phyloP scores from a whole-genome alignment of 2,888 invertebrate species.

The Bursaphelenchus okinawaensis region DNA sequence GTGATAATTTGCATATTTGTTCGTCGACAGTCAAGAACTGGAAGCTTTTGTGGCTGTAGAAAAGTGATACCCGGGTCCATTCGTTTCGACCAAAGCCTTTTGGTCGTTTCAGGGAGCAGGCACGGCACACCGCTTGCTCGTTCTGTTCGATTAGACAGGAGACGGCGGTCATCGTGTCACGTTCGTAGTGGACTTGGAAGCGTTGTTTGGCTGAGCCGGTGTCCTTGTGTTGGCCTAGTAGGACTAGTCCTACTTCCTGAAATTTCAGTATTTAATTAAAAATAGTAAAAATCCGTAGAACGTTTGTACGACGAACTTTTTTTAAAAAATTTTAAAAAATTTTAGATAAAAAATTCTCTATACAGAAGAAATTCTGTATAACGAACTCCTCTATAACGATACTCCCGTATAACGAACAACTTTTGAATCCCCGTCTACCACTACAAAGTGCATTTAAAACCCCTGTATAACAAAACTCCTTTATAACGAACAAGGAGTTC shows the following conservation, averaged over 20 bases:
- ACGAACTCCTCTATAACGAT: no score
- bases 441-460: no score
- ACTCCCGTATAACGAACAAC: no score
- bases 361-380: no score
- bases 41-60: conserved; percentile 23
- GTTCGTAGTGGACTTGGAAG: conserved; percentile 30
- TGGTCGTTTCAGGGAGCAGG: conserved; percentile 9
- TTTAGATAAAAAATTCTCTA: no score
- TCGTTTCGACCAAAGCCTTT: conserved; percentile 23
- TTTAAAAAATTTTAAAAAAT: no score
- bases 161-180: conserved; percentile 13
- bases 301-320: no score
- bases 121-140: conserved; percentile 2
- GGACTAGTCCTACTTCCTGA: conserved; percentile 25
- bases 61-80: conserved; percentile 35
- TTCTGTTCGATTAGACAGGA: conserved; percentile 7
- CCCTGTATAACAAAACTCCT: no score
- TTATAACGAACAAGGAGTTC: no score
- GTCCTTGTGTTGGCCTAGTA: conserved; percentile 25
- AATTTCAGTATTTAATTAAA: no score
- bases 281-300: no score
- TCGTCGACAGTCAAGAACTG: conserved; percentile 32
- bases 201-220: background rate
- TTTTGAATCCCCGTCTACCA: no score
- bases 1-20: conserved; percentile 29